Base-by-base conservation (phyloP, 1,140 invertebrate genomes). In the Bombyx mori region DNA sequence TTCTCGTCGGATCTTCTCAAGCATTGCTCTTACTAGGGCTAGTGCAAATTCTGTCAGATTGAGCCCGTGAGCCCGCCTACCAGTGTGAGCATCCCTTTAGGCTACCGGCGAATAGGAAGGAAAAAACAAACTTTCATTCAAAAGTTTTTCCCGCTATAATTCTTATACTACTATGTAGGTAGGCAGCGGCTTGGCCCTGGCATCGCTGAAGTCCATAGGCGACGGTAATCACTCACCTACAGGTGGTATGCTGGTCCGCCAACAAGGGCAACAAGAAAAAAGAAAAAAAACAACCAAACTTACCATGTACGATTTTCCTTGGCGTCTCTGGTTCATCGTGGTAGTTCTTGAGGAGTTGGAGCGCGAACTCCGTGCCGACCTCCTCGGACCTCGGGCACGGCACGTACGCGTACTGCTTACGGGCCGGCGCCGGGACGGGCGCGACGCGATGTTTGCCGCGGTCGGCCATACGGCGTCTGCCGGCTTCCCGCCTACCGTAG, bases 311-410 rank as follows among this genome's bases (percentile, higher is more conserved):
- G 5, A 69, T 65, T 63, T 82, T 83, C 22, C 75, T 65, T 12
- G 79, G 79, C 22, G 79, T 80, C 0, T 73, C 75, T 0, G 76
- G 72, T 58, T 75, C 68, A 26, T 68, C 65, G 56, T 59, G 66
- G 51, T 73, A 42, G 57, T 62, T 61, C 54, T 60, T 58, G 66
- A 80, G 65, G 45, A 82, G 64, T 53, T 82, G 81, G 45, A 84
- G 67, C 7, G 82, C 79, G 60, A 82, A 74, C 44, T 88, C 86
- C 2, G 88, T 86, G 63, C 89, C 80, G 35, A 90, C 86, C 69
- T 90, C 89, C 69, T 91, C 90, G 8, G 88, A 90, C 50, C 89
- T 67, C 45, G 90, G 90, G 69, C 89, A 91, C 46, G 89, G 89
- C 44, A 87, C 73, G 68, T 91, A 91, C 62, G 89, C 89, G 75